Base-by-base conservation (phyloP, 2,888 invertebrate species). In the Scrobipalpa costella region DNA sequence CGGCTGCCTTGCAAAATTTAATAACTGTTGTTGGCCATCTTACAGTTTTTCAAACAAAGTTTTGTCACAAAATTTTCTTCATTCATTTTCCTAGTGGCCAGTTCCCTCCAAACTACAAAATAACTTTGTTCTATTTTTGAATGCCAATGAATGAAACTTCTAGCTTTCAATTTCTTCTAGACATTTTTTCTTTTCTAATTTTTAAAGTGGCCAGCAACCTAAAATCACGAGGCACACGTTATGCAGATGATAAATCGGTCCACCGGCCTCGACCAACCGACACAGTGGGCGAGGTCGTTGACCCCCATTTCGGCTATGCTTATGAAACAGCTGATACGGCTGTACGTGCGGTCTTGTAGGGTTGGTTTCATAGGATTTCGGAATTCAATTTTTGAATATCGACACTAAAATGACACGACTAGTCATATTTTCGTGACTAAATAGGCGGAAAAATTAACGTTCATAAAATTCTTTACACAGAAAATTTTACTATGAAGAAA, bases 241-340 rank as follows among this genome's bases (percentile, higher is more conserved):
- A 81, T 80, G 71, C 73, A 70, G 75, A 83, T 88, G 86, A 88
- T 84, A 81, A 81, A 86, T 77, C 83, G 68, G 69, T 72, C 64
- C 66, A 67, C 67, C 73, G 90, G 83, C 90, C 90, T 90, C 90
- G 90, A 90, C 90, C 90, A 86, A 89, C 83, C 85, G 88, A 90
- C 90, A 89, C 83, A 90, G 85, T 90, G 80, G 73, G 69, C 58
- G 67, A 76, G 88, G 82, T 88, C 86, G 76, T 78, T 77, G 89
- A 80, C 85, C 88, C 74, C 74, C 71, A 86, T 87, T 88, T 90
- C 81, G 86, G 86, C 50, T 52, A 52, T 52, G 50, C 50, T 83
- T 88, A 84, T 83, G 82, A 81, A 79, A 81, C 78, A 70, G 70
- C 69, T 74, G 74, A 63, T 71, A 49, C 27, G 34, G 17, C 27